These are phyloP conservation scores for Bufo bufo DNA, from an alignment of 2,113 vertebrate species.

Conservation along the genomic window DNA sequence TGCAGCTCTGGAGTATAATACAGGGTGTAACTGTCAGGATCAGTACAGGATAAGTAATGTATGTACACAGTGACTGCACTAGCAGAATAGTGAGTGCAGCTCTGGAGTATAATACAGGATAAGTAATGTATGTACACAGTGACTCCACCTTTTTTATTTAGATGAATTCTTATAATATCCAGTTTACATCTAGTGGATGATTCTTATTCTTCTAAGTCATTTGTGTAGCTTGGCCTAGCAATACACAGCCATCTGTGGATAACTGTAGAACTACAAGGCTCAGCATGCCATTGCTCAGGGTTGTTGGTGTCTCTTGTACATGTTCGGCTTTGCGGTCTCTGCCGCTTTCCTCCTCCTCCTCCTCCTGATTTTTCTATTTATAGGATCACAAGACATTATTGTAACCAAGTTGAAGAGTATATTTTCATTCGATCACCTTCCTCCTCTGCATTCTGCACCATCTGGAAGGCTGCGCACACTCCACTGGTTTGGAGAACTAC, in stretches of 20 bases:
- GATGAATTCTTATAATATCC: not conserved
- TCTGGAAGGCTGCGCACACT: constrained; percentile 43
- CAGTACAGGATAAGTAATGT: no score
- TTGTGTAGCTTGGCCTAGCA: not conserved
- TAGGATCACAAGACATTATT: constrained; percentile 56
- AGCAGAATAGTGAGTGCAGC: no score
- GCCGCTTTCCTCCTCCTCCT: not conserved
- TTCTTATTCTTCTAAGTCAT: not conserved
- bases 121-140: no score
- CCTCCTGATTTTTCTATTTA: constrained; percentile 53
- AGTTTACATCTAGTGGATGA: not conserved
- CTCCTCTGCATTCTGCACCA: constrained; percentile 54
- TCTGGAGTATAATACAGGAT: no score
- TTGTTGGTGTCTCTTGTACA: not conserved
- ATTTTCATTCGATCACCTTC: constrained; percentile 54
- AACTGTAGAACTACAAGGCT: not conserved
- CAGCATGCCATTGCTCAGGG: not conserved
- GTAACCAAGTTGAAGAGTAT: constrained; percentile 56
- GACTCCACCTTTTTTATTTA: no score
- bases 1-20: no score
- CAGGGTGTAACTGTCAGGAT: no score
- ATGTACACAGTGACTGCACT: no score
- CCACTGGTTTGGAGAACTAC: constrained; percentile 6
- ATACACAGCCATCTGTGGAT: not conserved
- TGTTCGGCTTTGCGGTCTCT: not conserved